Percentiles rank a stretch among this genome's conserved stretches.
Conservation (phyloP, 2,888 invertebrate genomes). For the Ferrisia virgata region DNA sequence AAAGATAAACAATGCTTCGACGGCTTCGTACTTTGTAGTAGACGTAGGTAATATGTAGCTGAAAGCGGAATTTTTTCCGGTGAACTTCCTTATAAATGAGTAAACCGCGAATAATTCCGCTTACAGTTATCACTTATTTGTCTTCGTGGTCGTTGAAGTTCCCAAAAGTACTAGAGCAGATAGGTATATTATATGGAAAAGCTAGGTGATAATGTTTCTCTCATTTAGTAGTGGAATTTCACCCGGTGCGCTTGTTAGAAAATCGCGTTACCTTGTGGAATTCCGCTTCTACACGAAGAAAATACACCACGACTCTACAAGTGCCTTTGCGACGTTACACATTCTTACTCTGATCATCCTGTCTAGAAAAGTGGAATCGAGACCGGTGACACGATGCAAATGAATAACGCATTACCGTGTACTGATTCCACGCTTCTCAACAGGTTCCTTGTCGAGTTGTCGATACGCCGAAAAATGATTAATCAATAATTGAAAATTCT, state of each 20-base stretch:
- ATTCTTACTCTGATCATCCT: not conserved
- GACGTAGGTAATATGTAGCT: not conserved
- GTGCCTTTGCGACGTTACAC: not conserved
- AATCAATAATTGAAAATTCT: not conserved
- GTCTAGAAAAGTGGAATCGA: not conserved
- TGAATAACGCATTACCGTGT: not conserved
- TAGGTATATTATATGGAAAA: too few species aligned
- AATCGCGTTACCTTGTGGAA: not conserved
- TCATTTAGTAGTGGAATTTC: not conserved
- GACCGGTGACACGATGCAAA: not conserved
- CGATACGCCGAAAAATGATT: not conserved
- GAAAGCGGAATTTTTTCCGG: not conserved
- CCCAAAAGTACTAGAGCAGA: too few species aligned
- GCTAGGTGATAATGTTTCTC: not conserved
- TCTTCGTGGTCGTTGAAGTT: not conserved
- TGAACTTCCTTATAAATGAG: not conserved
- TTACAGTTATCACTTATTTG: not conserved
- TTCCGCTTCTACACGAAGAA: not conserved
- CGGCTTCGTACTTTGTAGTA: not conserved
- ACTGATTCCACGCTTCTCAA: not conserved
- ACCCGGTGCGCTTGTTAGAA: not conserved
- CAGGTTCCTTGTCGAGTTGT: not conserved
- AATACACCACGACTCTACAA: not conserved
- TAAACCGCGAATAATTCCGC: not conserved
- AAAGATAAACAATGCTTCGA: not conserved